Conservation (phyloP, 2,797 vertebrate species). For the Cuculus canorus region DNA sequence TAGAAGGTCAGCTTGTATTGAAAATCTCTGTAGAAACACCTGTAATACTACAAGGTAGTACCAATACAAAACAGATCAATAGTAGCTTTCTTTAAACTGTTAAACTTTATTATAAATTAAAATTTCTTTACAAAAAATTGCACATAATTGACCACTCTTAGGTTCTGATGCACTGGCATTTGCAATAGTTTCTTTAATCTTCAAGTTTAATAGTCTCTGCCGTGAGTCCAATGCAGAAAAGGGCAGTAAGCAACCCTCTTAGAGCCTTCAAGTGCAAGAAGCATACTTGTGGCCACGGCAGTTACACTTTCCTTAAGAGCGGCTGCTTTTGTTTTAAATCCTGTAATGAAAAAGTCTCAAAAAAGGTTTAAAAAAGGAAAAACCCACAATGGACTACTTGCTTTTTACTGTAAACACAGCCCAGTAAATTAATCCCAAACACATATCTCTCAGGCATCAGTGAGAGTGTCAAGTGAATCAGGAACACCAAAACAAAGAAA, state of each 20-base stretch:
- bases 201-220: slow-evolving; percentile 87
- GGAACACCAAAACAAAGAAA: slow-evolving; percentile 80
- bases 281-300: slow-evolving; percentile 83
- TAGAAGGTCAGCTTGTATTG: slow-evolving; percentile 74
- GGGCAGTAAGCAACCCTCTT: slow-evolving; percentile 80
- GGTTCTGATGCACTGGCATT: slow-evolving; percentile 85
- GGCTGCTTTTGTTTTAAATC: slow-evolving; percentile 84
- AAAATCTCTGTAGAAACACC: slow-evolving; percentile 88
- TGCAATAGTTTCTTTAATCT: slow-evolving; percentile 87
- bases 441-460: slow-evolving; percentile 85
- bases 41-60: slow-evolving; percentile 80
- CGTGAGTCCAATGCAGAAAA: slow-evolving; percentile 85
- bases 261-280: slow-evolving; percentile 85
- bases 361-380: slow-evolving; percentile 77
- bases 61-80: slow-evolving; percentile 81
- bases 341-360: slow-evolving; percentile 83
- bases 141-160: slow-evolving; percentile 89
- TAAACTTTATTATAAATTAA: slow-evolving; percentile 92
- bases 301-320: slow-evolving; percentile 82
- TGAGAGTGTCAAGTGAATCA: slow-evolving; percentile 82
- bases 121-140: slow-evolving; percentile 89
- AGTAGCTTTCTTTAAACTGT: slow-evolving; percentile 84
- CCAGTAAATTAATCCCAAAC: slow-evolving; percentile 79
- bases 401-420: slow-evolving; percentile 83
- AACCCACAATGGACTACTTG: slow-evolving; percentile 79